phyloP scores from a whole-genome alignment of 2,113 vertebrate species.

The Rhea americana region DNA sequence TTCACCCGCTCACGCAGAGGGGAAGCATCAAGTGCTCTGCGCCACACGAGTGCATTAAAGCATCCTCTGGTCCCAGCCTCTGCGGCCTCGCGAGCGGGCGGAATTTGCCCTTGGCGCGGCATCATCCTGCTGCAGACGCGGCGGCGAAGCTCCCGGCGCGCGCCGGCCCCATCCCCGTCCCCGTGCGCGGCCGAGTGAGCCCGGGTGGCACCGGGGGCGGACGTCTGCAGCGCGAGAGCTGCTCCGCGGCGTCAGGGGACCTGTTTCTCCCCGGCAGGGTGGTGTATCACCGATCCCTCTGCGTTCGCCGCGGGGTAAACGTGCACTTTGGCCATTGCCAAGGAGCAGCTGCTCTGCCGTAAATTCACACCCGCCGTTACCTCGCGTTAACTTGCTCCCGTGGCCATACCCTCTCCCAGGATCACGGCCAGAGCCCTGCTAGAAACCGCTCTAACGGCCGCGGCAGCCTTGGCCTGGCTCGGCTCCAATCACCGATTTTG shows the following conservation, averaged over 20 bases:
- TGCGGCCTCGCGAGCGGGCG: accelerated
- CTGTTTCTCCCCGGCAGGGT: not conserved
- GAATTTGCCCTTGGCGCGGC: not conserved
- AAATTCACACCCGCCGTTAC: not conserved
- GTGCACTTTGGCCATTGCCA: accelerated
- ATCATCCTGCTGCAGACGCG: not conserved
- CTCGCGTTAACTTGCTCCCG: not conserved
- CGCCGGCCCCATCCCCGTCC: accelerated
- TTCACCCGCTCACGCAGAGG: not conserved
- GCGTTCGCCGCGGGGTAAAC: not conserved
- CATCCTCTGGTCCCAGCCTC: not conserved
- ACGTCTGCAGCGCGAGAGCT: not conserved
- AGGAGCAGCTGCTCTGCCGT: not conserved
- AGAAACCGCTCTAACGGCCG: not conserved
- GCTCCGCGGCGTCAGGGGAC: accelerated
- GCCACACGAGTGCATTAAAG: not conserved
- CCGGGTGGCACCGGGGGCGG: accelerated
- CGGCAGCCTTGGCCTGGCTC: not conserved
- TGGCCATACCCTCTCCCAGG: not conserved
- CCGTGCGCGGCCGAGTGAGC: accelerated
- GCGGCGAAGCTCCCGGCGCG: accelerated
- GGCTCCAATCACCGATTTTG: not conserved
- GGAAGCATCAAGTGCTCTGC: not conserved
- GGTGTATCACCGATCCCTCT: not conserved
- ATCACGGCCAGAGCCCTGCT: not conserved